phyloP scores from a whole-genome alignment of 1,140 invertebrate genomes.

The Cyrtorhinus lividipennis region DNA sequence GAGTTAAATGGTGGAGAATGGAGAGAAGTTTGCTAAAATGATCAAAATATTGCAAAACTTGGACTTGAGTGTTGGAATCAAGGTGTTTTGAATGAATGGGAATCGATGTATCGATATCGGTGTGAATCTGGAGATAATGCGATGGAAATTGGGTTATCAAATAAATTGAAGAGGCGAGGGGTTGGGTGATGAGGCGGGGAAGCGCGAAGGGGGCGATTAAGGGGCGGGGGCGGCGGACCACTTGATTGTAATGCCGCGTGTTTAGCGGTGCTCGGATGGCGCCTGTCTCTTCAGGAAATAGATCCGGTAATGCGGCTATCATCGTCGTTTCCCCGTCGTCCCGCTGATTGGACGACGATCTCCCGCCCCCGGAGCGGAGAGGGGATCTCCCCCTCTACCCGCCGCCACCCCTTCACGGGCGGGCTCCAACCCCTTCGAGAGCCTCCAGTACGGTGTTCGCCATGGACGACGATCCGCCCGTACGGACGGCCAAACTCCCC shows the following conservation, averaged over 20 bases:
- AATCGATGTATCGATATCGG: no score
- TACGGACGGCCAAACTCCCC: neutral
- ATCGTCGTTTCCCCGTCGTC: neutral
- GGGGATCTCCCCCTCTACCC: neutral
- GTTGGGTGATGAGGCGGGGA: neutral
- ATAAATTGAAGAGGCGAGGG: neutral
- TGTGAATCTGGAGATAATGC: no score
- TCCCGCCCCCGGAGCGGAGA: neutral
- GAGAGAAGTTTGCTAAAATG: no score
- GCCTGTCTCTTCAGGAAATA: conserved; percentile 4
- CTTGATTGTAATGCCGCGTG: conserved; percentile 4
- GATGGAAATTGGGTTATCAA: neutral
- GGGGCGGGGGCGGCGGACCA: neutral
- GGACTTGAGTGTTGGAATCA: no score
- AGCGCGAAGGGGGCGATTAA: neutral
- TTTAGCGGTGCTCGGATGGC: conserved; percentile 6
- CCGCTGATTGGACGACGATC: neutral
- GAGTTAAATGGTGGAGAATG: no score
- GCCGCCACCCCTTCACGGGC: neutral
- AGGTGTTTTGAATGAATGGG: no score
- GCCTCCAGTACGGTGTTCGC: neutral
- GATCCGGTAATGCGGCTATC: conserved; percentile 5
- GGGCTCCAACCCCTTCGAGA: neutral
- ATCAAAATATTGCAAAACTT: no score
- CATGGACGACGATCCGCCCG: conserved; percentile 1